Percentiles rank a stretch among this genome's conserved stretches.
Evolutionary conservation across 2,888 invertebrate species (phyloP).

Genomic region (Hypomecis punctinalis): DNA sequence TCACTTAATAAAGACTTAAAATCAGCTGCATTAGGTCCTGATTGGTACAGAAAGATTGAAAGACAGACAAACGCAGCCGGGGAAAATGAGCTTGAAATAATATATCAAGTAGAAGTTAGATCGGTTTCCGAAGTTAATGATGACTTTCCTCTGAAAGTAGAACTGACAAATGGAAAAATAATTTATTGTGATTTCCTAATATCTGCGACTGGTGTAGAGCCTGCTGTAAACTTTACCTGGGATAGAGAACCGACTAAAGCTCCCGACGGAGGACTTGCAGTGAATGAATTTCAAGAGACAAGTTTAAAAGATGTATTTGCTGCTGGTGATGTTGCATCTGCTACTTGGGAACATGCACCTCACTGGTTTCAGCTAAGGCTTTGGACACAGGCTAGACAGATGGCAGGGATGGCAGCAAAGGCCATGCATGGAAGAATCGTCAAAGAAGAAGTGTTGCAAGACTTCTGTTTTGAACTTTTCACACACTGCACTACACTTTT

Average conservation of each 20-base stretch:
- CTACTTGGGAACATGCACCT: constrained; percentile 90
- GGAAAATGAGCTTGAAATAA: constrained; percentile 83
- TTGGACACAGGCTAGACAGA: constrained; percentile 99
- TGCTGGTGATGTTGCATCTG: constrained; percentile 97
- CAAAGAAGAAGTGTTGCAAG: constrained; percentile 89
- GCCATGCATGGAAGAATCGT: constrained; percentile 90
- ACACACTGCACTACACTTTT: constrained; percentile 98
- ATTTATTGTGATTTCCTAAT: constrained; percentile 95
- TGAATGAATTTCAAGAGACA: constrained; percentile 95
- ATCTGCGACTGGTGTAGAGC: constrained; percentile 97
- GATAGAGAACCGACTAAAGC: constrained; percentile 81
- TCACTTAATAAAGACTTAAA: constrained; percentile 76
- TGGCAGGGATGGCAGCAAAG: constrained; percentile 97
- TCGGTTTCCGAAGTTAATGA: constrained; percentile 66
- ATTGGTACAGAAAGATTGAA: constrained; percentile 93
- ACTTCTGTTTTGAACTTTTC: constrained; percentile 99
- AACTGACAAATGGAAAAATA: constrained; percentile 89
- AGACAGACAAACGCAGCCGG: constrained; percentile 81
- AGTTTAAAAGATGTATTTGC: constrained; percentile 92
- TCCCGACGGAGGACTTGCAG: constrained; percentile 92
- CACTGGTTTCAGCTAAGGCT: constrained; percentile 98
- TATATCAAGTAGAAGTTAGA: constrained; percentile 85
- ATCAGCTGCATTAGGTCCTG: constrained; percentile 98
- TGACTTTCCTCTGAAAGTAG: constrained; percentile 89
- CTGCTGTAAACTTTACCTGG: constrained; percentile 86